Evolutionary conservation across 1,140 invertebrate genomes (phyloP).

Genomic region (Heliconius hermathena): DNA sequence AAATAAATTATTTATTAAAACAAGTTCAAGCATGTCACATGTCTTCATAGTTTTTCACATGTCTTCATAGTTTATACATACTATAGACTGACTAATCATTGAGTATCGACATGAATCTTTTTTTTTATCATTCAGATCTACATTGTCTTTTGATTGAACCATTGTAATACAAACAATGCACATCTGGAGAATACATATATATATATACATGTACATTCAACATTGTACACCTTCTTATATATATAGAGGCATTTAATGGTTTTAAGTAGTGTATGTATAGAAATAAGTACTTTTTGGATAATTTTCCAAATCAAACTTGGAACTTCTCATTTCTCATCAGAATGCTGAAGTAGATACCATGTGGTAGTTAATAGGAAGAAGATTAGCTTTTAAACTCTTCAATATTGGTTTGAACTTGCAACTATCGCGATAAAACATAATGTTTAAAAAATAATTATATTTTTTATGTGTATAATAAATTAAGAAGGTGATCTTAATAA

Average conservation of each 20-base stretch:
- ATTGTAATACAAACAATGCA: constrained; percentile 13
- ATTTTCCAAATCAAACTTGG: constrained; percentile 41
- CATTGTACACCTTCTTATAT: not conserved
- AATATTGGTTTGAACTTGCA: no score
- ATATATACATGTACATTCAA: not conserved
- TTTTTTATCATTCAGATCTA: not conserved
- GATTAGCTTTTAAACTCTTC: no score
- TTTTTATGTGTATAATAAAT: not conserved
- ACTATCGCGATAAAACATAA: no score
- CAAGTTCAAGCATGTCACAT: no score
- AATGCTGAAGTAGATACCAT: no score
- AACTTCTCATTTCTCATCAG: no score
- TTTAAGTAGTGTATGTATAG: constrained; percentile 32
- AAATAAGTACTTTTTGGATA: constrained; percentile 44
- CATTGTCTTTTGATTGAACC: not conserved
- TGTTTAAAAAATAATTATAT: no score
- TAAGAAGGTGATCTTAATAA: not conserved
- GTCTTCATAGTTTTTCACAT: no score
- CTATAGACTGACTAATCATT: not conserved
- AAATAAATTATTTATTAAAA: no score
- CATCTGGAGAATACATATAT: not conserved
- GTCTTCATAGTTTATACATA: no score
- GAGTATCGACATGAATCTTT: not conserved
- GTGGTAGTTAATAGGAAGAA: no score
- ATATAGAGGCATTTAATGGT: constrained; percentile 35